Base-by-base conservation (phyloP, 1,140 invertebrate genomes). In the Xylocopa sonorina region DNA sequence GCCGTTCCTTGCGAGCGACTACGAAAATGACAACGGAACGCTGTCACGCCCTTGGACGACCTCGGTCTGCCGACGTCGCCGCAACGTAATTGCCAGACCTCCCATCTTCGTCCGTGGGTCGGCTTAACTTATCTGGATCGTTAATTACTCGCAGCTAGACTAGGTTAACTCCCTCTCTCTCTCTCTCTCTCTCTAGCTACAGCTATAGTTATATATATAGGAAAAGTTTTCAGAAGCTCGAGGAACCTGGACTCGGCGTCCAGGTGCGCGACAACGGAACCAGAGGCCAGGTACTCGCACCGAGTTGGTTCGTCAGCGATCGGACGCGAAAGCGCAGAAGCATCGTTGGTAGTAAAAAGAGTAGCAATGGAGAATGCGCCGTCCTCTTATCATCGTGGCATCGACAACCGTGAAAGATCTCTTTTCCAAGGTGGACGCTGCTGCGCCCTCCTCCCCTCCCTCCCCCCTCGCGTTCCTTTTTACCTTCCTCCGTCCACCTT, bases 321-420 rank as follows among this genome's bases (percentile, higher is more conserved):
- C 76, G 78, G 73, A 67, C 63, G 32, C 85, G 87, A 88, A 89
- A 81, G 82, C 64, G 82, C 81, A 81, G 75, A 68, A 76, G 66
- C 62, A 55, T 68, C 62, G 51, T 29, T 69, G 71, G 69, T 84
- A 67, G 84, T 82, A 80, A 85, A 83, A 87, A 71, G 81, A 87
- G 85, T 86, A 87, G 84, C 85, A 64, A 77, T 67, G 85, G 84
- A 87, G 85, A 87, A 79, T 81, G 80, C n/a, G n/a, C 77, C 77
- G 83, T 82, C 75, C 38, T 34, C 83, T 90, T 90, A 90, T 90
- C 89, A 90, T 60, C 67, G 77, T 89, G 82, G 84, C 87, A 90
- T 90, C 89, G 88, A 90, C 89, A 85, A 89, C 85, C 81, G 81
- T 85, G 84, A 88, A 88, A 90, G 86, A 89, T 87, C 82, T 88